These are phyloP conservation scores for Drosophila rhopaloa DNA, from an alignment of 1,140 invertebrate genomes.

Conservation along the genomic window DNA sequence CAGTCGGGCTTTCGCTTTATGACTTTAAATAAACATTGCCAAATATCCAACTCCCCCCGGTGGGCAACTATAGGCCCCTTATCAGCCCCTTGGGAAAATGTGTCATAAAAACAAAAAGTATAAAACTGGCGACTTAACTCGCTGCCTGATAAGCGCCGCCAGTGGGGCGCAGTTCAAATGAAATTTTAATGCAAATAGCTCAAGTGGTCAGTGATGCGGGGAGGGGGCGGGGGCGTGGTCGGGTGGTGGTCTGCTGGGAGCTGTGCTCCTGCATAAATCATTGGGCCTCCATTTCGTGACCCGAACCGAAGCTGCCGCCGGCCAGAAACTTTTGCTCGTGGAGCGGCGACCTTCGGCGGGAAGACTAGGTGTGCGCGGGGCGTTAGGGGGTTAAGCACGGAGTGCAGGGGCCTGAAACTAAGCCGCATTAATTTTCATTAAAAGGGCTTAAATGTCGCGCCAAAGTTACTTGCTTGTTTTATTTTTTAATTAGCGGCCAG, in stretches of 20 bases:
- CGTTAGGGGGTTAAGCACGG: neutral
- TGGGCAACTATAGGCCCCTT: constrained; percentile 54
- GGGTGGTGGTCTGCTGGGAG: constrained; percentile 14
- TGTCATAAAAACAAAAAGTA: constrained; percentile 68
- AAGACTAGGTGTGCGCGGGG: neutral
- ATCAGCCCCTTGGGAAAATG: constrained; percentile 76
- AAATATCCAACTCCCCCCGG: constrained; percentile 44
- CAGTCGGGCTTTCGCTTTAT: constrained; percentile 53
- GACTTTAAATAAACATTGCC: constrained; percentile 68
- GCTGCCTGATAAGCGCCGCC: constrained; percentile 50
- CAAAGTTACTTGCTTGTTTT: constrained; percentile 75
- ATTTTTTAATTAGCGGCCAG: constrained; percentile 75
- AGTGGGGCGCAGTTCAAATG: constrained; percentile 44
- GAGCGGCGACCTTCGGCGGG: constrained; percentile 39
- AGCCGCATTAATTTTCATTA: constrained; percentile 81
- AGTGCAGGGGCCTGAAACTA: constrained; percentile 29
- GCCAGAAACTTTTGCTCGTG: constrained; percentile 70
- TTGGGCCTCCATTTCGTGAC: constrained; percentile 58
- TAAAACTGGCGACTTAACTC: constrained; percentile 26
- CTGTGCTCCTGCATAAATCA: constrained; percentile 72
- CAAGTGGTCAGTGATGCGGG: constrained; percentile 43
- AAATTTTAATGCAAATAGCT: constrained; percentile 79
- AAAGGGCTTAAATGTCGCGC: constrained; percentile 75
- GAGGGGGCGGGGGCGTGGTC: too few species aligned
- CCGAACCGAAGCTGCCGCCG: constrained; percentile 30